Evolutionary conservation across 2,888 invertebrate species (phyloP), one percentile per base, ranked within the genome.

Genomic region (Dasypogon diadema): DNA sequence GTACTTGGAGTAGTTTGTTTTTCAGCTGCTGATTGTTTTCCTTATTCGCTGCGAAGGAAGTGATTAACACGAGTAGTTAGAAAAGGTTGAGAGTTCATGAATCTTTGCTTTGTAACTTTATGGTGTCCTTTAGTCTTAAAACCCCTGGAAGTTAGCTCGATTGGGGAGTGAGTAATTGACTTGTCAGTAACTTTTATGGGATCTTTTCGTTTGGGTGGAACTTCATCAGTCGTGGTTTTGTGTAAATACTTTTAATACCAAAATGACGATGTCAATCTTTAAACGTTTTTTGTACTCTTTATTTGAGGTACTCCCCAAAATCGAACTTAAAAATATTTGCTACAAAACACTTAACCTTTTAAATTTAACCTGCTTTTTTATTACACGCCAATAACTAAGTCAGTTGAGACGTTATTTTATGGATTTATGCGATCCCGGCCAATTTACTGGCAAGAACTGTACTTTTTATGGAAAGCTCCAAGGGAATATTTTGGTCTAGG

Each of bases 1-100:
- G 22, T 48, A 48, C 65, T 46, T 24, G 24, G 4, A 60, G 74
- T 73, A 75, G 77, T 75, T 77, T 77, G 68, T 77, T 77, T 75
- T 76, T 68, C 75, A 77, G 74, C 70, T 26, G 74, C 42, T 77
- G 77, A 74, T 77, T 74, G 77, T 77, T 77, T 77, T 77, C 75
- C 70, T 77, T 77, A 74, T 70, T 74, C 56, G 48, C 68, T 60
- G 60, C 26, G 26, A 74, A 70, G 68, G 54, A 68, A 58, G 77
- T 77, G 77, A 77, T 77, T 77, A 77, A 77, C 72, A 74, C 54
- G 51, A 54, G 70, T 70, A 70, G 68, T 68, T 68, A 65, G 56
- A 16, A 73, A 74, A 58, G 74, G 72, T 73, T 30, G 74, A 42
- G 73, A 42, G 73, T 12, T 55, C 46, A 54, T 37, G 60, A 60